These are phyloP conservation scores for Myotis pilosus DNA, from an alignment of 2,797 vertebrate genomes.

Conservation along the genomic window DNA sequence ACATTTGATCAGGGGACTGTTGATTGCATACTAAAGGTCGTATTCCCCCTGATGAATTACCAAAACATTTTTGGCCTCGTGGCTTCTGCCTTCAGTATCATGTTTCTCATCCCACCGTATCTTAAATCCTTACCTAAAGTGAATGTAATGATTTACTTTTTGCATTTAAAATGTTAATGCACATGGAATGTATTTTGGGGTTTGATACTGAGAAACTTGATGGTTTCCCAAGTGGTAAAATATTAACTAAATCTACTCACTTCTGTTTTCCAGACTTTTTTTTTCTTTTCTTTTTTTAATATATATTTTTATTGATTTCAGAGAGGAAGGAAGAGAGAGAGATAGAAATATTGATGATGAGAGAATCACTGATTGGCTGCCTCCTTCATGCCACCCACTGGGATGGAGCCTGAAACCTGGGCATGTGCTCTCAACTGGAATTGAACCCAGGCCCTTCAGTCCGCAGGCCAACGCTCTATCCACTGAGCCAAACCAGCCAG, in stretches of 20 bases:
- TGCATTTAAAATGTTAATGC: background rate
- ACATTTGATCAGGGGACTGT: background rate
- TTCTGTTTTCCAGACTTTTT: background rate
- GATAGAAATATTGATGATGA: too few relatives aligned
- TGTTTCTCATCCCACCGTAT: background rate
- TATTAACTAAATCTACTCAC: background rate
- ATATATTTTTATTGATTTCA: background rate
- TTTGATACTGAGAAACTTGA: background rate
- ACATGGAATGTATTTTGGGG: background rate
- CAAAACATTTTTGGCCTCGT: background rate
- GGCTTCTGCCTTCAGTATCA: background rate
- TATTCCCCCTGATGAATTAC: background rate
- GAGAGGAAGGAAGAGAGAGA: too few relatives aligned
- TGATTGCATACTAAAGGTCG: background rate
- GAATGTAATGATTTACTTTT: slow-evolving; percentile 15
- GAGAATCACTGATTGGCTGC: too few relatives aligned
- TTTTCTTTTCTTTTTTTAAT: background rate
- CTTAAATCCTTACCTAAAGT: background rate
- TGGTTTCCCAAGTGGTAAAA: background rate
- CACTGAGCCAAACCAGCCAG: too few relatives aligned
- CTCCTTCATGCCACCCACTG: too few relatives aligned
- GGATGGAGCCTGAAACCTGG: too few relatives aligned
- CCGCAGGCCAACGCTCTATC: too few relatives aligned
- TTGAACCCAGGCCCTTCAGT: too few relatives aligned
- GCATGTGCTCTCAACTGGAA: too few relatives aligned